These are phyloP conservation scores for Rissa tridactyla DNA, from an alignment of 2,113 vertebrate genomes.

Conservation along the genomic window DNA sequence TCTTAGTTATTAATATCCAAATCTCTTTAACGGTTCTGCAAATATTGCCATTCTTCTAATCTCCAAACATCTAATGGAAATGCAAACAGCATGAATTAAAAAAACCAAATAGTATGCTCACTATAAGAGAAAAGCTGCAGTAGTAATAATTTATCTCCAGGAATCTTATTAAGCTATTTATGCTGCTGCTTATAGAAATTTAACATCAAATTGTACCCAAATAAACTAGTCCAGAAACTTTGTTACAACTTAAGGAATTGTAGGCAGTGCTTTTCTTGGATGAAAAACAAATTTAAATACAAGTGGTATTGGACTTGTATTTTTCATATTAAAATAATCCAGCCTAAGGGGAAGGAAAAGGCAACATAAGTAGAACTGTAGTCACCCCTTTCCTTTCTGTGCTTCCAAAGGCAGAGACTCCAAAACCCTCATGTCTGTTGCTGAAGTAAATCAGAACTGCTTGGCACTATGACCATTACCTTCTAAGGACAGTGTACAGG, in stretches of 20 bases:
- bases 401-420: not conserved
- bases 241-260: not conserved
- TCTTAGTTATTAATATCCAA: not conserved
- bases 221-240: slow-evolving; percentile 22
- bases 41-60: not conserved
- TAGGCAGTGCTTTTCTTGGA: slow-evolving; percentile 26
- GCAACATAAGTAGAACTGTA: not conserved
- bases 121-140: not conserved
- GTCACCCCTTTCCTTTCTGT: not conserved
- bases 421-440: not conserved
- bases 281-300: not conserved
- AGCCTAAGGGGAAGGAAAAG: not conserved
- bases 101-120: not conserved
- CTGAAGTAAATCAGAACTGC: not conserved
- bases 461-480: not conserved
- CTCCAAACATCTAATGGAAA: not conserved
- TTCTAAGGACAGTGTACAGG: not conserved
- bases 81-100: not conserved
- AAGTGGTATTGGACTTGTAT: not conserved
- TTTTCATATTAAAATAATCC: not conserved
- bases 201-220: slow-evolving; percentile 5
- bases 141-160: not conserved
- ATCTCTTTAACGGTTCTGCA: not conserved
- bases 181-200: not conserved
- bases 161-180: slow-evolving; percentile 24